phyloP scores from a whole-genome alignment of 1,140 invertebrate species.

The Papilio polytes region DNA sequence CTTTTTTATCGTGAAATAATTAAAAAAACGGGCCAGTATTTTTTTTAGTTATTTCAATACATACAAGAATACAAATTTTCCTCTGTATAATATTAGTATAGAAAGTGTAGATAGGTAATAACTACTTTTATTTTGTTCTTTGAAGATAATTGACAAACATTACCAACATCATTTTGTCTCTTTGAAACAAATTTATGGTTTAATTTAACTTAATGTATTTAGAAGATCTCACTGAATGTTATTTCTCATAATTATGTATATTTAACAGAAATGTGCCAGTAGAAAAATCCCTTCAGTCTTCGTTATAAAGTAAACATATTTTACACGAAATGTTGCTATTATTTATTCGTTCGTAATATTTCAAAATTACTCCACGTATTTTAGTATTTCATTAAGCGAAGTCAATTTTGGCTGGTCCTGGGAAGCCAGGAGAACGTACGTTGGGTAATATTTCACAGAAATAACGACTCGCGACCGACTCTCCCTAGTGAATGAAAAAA shows the following conservation, averaged over 20 bases:
- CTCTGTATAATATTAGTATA: too few species aligned
- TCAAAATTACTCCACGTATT: conserved; percentile 43
- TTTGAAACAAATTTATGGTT: too few species aligned
- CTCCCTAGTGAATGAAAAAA: conserved; percentile 60
- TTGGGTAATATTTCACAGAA: conserved; percentile 66
- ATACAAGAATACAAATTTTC: too few species aligned
- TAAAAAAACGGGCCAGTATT: too few species aligned
- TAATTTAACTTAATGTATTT: too few species aligned
- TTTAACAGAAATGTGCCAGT: not conserved
- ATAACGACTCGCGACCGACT: conserved; percentile 63
- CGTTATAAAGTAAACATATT: not conserved
- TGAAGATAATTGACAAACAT: too few species aligned
- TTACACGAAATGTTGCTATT: not conserved
- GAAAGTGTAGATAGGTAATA: too few species aligned
- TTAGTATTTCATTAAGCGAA: conserved; percentile 72
- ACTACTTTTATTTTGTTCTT: too few species aligned
- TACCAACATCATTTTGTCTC: too few species aligned
- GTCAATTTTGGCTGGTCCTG: conserved; percentile 61
- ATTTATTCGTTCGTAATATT: conserved; percentile 20
- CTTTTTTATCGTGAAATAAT: too few species aligned
- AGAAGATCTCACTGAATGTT: too few species aligned
- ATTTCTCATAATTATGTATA: not conserved
- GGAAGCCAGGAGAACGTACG: conserved; percentile 60
- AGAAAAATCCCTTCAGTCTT: not conserved
- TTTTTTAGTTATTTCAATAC: too few species aligned